A percentile compares a stretch with the other conserved stretches of the same genome.
These are phyloP conservation scores for Meloidogyne hapla DNA, from an alignment of 1,140 invertebrate species.

Conservation along the genomic window DNA sequence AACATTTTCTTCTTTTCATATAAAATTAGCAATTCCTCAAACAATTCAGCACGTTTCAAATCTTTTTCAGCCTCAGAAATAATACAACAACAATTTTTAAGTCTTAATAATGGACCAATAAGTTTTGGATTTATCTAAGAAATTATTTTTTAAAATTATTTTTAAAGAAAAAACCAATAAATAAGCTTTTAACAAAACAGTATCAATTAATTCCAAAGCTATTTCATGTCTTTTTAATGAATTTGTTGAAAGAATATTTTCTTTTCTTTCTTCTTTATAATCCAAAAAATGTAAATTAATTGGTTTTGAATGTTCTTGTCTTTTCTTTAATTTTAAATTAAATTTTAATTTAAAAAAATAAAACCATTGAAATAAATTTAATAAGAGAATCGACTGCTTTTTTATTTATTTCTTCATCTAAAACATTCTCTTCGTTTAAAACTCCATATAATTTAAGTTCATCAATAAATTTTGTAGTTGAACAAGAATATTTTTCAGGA, in stretches of 20 bases:
- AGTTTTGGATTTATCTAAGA: conserved; percentile 86
- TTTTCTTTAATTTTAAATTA: conserved; percentile 6
- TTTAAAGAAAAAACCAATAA: conserved; percentile 34
- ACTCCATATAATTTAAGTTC: neutral
- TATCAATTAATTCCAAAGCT: conserved; percentile 65
- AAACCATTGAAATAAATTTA: conserved; percentile 39
- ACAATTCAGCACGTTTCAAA: conserved; percentile 81
- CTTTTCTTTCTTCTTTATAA: conserved; percentile 34
- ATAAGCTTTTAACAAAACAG: conserved; percentile 71
- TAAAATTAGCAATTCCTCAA: conserved; percentile 87
- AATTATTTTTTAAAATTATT: conserved; percentile 3
- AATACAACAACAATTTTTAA: conserved; percentile 86
- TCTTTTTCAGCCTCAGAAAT: conserved; percentile 88
- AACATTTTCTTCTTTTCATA: conserved; percentile 91
- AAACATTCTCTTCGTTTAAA: neutral
- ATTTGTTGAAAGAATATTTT: conserved; percentile 36
- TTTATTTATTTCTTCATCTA: conserved; percentile 44
- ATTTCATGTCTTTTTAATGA: conserved; percentile 30
- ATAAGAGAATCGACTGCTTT: conserved; percentile 37
- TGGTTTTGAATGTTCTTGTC: conserved; percentile 1
- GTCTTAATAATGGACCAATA: conserved; percentile 81
- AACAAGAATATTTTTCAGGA: conserved; percentile 39
- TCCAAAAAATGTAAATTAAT: conserved; percentile 32
- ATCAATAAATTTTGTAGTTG: neutral
- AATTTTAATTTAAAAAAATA: neutral